These are phyloP conservation scores for Scleropages formosus DNA, from an alignment of 2,797 vertebrate species.

Conservation along the genomic window DNA sequence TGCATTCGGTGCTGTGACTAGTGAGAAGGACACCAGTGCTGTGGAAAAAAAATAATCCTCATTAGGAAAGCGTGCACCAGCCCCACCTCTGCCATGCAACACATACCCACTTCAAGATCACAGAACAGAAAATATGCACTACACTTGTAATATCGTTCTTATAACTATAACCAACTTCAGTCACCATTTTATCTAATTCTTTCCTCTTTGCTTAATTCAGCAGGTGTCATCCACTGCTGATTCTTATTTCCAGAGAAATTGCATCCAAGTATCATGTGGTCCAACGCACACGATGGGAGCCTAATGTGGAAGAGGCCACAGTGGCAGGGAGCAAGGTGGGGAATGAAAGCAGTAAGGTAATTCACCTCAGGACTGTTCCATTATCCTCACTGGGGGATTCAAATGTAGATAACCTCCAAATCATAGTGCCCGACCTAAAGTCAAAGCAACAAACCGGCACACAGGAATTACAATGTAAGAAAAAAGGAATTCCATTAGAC, in stretches of 20 bases:
- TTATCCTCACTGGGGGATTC: conserved; percentile 40
- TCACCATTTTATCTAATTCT: not conserved
- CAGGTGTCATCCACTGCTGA: not conserved
- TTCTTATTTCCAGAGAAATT: not conserved
- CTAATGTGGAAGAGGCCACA: not conserved
- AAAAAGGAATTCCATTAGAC: conserved; percentile 19
- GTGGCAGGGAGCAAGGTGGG: not conserved
- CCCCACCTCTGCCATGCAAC: not conserved
- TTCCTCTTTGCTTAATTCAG: not conserved
- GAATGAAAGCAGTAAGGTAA: conserved; percentile 25
- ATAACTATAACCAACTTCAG: too few species aligned
- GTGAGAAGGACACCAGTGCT: not conserved
- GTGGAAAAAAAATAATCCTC: too few species aligned
- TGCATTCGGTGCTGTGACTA: too few species aligned
- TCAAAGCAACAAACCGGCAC: conserved; percentile 37
- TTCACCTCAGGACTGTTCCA: conserved; percentile 31
- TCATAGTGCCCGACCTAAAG: conserved; percentile 58
- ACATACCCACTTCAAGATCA: not conserved
- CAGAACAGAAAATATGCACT: not conserved
- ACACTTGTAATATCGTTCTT: too few species aligned
- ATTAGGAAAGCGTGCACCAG: not conserved
- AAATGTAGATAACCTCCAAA: conserved; percentile 62
- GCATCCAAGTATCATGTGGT: not conserved
- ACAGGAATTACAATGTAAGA: conserved; percentile 21
- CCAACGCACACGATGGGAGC: not conserved